A percentile compares a stretch with the other conserved stretches of the same genome.
Evolutionary conservation across 2,888 invertebrate species (phyloP).

Genomic region (Chymomyza amoena): DNA sequence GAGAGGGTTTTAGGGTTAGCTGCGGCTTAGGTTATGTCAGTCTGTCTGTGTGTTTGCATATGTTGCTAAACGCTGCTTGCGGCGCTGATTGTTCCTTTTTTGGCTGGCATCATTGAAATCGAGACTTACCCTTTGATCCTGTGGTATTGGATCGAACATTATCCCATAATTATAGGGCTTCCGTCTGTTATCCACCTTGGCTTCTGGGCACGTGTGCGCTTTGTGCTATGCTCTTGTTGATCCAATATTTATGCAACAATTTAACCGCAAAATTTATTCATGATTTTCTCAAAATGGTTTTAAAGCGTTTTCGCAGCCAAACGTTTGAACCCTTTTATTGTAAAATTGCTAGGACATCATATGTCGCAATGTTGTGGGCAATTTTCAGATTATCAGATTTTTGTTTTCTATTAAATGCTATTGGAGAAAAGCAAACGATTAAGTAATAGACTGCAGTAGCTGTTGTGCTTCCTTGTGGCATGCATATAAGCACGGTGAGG

Average conservation of each 20-base stretch:
- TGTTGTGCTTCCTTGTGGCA: neutral
- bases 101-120: constrained; percentile 39
- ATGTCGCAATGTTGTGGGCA: constrained; percentile 48
- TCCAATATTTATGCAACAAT: constrained; percentile 74
- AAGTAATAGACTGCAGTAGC: neutral
- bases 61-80: constrained; percentile 50
- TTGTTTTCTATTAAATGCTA: neutral
- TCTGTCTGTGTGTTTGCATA: constrained; percentile 49
- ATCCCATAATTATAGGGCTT: constrained; percentile 76
- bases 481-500: too few species aligned
- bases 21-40: neutral
- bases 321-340: constrained; percentile 42
- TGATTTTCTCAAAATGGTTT: constrained; percentile 63
- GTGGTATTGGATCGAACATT: constrained; percentile 66
- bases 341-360: constrained; percentile 34
- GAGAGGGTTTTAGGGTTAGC: too few species aligned
- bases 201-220: constrained; percentile 55
- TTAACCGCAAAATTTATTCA: constrained; percentile 77
- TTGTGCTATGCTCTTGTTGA: constrained; percentile 35
- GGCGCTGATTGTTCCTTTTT: constrained; percentile 74
- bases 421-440: neutral
- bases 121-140: constrained; percentile 73
- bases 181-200: constrained; percentile 52
- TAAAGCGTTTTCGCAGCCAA: constrained; percentile 47
- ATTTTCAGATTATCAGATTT: constrained; percentile 70